These are phyloP conservation scores for Drosophila guanche DNA, from an alignment of 1,140 invertebrate genomes.

Conservation along the genomic window DNA sequence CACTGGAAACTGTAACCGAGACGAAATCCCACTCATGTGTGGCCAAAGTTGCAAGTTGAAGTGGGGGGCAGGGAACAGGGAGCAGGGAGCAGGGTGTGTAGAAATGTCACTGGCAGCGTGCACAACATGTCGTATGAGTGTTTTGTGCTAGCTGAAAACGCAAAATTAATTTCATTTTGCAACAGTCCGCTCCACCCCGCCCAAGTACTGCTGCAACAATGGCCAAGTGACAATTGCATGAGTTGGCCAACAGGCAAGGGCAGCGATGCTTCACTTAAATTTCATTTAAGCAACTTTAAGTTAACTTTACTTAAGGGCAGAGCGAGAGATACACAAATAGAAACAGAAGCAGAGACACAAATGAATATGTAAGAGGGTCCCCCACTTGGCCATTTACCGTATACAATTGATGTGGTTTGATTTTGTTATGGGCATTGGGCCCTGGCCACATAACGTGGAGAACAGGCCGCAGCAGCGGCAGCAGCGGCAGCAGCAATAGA, in stretches of 20 bases:
- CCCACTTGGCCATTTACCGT: conserved; percentile 78
- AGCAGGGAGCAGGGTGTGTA: conserved; percentile 25
- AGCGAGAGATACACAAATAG: too few species aligned
- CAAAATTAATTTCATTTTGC: conserved; percentile 79
- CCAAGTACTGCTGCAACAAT: conserved; percentile 20
- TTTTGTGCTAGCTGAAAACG: conserved; percentile 66
- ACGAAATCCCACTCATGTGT: conserved; percentile 69
- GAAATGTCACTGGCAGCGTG: conserved; percentile 56
- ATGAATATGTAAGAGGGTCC: conserved; percentile 80
- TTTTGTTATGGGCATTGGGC: conserved; percentile 71
- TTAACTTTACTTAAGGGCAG: neutral
- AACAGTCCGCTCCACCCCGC: neutral
- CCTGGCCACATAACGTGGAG: conserved; percentile 69
- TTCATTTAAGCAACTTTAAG: conserved; percentile 65
- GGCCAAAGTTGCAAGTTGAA: conserved; percentile 77
- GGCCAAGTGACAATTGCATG: conserved; percentile 73
- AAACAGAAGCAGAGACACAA: conserved; percentile 15
- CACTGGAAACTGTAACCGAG: conserved; percentile 70
- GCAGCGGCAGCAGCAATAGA: conserved; percentile 2
- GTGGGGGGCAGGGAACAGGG: conserved; percentile 29
- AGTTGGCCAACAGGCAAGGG: conserved; percentile 52
- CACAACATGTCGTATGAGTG: conserved; percentile 70
- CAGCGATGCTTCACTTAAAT: conserved; percentile 64
- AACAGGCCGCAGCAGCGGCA: conserved; percentile 38
- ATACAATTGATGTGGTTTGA: conserved; percentile 81